Evolutionary conservation across 2,113 vertebrate species (phyloP), one percentile per base, ranked within the genome.

Genomic region (Microtus oregoni): DNA sequence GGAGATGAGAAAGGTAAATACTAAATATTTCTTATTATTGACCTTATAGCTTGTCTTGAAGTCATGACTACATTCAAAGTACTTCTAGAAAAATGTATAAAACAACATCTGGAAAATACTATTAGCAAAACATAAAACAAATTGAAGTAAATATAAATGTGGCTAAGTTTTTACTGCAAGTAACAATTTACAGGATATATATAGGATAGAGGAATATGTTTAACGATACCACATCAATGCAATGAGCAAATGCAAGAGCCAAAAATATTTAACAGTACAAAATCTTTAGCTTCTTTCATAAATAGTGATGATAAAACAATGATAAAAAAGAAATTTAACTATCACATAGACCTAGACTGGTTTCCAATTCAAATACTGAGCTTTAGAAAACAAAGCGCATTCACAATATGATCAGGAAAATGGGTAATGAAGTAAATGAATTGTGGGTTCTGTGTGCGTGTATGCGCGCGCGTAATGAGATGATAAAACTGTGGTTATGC

Each of bases 331-430:
- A 85, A 83, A 28, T 65, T 90, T 68, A 95, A 95, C 35, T 61
- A 78, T 73, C n/a, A 94, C 44, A 86, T 50, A 58, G 41, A 90
- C n/a, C 30, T 61, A 76, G 55, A 92, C 20, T 85, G 28, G 32
- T 82, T 90, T 95, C 95, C 24, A 86, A 68, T 67, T 86, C 81
- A 86, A 93, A 92, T 47, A 86, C 77, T 58, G 86, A 83, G 38
- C 22, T 88, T 96, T 92, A 91, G 17, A 26, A 55, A 41, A 67
- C 24, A 79, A 91, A 67, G 65, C 41, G 1, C 30, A 92, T 47
- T 63, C 78, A 95, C 24, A 92, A 28, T 38, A 35, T 4, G 17
- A 87, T 13, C 15, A 55, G 28, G 58, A 52, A 92, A 96, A 93
- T 4, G 52, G 65, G 38, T 92, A 82, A 92, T 79, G 38, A 92